Base-by-base conservation (phyloP, 1,140 invertebrate species). In the Alviniconcha marisindica region DNA sequence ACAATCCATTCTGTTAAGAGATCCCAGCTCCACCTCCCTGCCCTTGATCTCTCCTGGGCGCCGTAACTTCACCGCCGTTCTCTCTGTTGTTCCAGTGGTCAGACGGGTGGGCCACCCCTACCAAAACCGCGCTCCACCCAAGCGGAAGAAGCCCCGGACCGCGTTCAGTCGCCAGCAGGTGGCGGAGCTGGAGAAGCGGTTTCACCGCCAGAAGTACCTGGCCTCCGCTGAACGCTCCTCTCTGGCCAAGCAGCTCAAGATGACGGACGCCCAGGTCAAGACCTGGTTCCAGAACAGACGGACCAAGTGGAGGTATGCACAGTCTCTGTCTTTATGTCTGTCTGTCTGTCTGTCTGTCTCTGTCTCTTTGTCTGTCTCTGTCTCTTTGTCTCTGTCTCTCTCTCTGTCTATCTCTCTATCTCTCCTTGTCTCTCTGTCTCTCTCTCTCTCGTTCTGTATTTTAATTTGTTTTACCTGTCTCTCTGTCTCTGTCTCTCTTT, bases 221-320 rank as follows among this genome's bases (percentile, higher is more conserved):
- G 98, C 99, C 0, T 99, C 98, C 0, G 97, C 98, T 0, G 99
- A 99, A 92, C 93, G 99, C 51, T 98, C 98, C 0, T 96, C 97
- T 0, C 93, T 99, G 28, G 98, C 98, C 1, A 98, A 99, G 92
- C 96, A 96, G 4, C 94, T 99, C 71, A 99, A 99, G 94, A 99
- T 99, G 98, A 99, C 98, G 10, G 99, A 99, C 93, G 98, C 98
- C 0, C 99, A 99, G 94, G 99, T 99, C 81, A 99, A 93, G 85
- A 94, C 94, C 0, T 94, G 94, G 94, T 94, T 99, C 93, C 99
- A 99, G 93, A 99, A 99, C 90, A 94, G 98, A 88, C 94, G 98
- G 87, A 99, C 98, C 74, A 99, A 99, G 94, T 99, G 98, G 98
- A 98, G 98, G 92, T 92, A 86, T 28, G 63, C n/a, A 1, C 28